Evolutionary conservation across 2,797 vertebrate species (phyloP).

Genomic region (Esox lucius): DNA sequence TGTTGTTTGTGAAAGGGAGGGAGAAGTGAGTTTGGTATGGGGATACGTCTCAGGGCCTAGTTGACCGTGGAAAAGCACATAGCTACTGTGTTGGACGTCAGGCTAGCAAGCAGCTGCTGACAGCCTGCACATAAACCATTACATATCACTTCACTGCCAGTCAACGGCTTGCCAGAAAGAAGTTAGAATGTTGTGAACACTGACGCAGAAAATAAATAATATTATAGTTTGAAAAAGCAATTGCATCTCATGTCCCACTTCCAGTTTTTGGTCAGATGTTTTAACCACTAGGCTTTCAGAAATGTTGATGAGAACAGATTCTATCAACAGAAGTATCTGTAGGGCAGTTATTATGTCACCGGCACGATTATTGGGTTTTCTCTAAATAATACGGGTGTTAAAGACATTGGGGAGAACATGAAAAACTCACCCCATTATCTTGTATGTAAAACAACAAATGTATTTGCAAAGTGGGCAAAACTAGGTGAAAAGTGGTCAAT

Average conservation of each 20-base stretch:
- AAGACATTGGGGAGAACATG: slow-evolving; percentile 21
- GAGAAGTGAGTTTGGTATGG: background rate
- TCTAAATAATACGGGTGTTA: no score
- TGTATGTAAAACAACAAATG: background rate
- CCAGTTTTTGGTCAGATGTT: background rate
- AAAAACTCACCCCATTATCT: background rate
- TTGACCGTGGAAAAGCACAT: background rate
- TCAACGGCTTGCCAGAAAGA: background rate
- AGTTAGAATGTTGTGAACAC: slow-evolving; percentile 1
- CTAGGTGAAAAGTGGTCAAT: background rate
- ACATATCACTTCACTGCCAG: background rate
- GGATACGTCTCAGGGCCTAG: background rate
- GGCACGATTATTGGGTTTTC: no score
- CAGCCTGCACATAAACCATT: background rate
- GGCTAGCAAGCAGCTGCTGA: background rate
- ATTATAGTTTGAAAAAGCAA: background rate
- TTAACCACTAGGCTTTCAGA: no score
- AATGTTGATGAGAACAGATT: slow-evolving; percentile 1
- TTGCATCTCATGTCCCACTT: background rate
- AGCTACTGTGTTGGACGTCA: no score
- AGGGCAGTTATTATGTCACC: slow-evolving; percentile 5
- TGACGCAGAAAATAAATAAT: background rate
- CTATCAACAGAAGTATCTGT: background rate
- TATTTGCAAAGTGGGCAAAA: background rate
- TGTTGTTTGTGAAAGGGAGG: background rate